A percentile compares a stretch with the other conserved stretches of the same genome.
Evolutionary conservation across 2,113 vertebrate species (phyloP).

Genomic region (Cyanocitta stelleri): DNA sequence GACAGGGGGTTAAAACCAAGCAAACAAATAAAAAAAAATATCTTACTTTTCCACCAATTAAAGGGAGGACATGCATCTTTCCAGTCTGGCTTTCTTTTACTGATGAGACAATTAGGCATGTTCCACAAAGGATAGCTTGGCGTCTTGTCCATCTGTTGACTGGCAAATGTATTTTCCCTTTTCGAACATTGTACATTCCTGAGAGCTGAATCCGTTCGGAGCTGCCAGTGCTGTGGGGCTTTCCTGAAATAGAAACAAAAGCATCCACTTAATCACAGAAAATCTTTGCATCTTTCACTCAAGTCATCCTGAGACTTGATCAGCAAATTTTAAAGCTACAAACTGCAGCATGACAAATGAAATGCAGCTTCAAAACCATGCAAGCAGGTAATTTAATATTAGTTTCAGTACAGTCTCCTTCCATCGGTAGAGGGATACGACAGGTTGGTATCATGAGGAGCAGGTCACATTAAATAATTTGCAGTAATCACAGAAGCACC

Average conservation of each 20-base stretch:
- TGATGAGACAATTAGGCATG: conserved; percentile 96
- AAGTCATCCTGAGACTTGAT: neutral
- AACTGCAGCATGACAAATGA: neutral
- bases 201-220: conserved; percentile 94
- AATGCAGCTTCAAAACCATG: neutral
- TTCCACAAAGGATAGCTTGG: conserved; percentile 96
- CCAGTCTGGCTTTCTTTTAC: conserved; percentile 93
- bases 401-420: neutral
- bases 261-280: conserved; percentile 41
- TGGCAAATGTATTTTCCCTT: conserved; percentile 97
- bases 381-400: neutral
- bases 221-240: conserved; percentile 86
- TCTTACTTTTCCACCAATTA: conserved; percentile 96
- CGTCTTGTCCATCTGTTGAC: conserved; percentile 95
- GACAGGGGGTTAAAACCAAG: neutral
- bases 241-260: conserved; percentile 81
- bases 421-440: neutral
- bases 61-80: conserved; percentile 97
- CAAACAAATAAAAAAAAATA: neutral
- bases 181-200: conserved; percentile 93
- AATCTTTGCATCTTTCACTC: neutral
- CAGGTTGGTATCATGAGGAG: neutral
- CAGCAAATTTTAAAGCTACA: neutral
- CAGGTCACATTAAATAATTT: neutral
- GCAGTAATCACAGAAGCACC: neutral